A percentile compares a stretch with the other conserved stretches of the same genome.
Conservation (phyloP, 2,888 invertebrate genomes). For the Ichneumoninae sp. region DNA sequence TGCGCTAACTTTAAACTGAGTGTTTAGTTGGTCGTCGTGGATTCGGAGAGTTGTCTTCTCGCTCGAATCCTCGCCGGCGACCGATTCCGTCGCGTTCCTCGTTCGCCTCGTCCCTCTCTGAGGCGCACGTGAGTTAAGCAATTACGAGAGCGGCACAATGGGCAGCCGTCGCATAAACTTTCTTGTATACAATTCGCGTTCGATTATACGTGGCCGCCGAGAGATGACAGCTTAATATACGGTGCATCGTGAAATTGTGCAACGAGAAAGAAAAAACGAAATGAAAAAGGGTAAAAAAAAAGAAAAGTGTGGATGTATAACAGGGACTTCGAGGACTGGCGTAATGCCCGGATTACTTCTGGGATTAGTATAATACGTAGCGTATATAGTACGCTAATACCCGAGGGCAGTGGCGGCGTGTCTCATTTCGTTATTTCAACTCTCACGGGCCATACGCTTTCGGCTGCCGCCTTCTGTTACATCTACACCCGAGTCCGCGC, state of each 20-base stretch:
- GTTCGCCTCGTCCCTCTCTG: not conserved
- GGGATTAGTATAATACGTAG: constrained; percentile 41
- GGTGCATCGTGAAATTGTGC: constrained; percentile 19
- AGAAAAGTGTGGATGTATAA: not conserved
- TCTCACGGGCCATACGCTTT: constrained; percentile 22
- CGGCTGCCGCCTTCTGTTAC: constrained; percentile 1
- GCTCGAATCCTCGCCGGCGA: not conserved
- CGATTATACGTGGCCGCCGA: constrained; percentile 19
- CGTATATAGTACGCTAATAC: constrained; percentile 25
- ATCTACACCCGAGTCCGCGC: not conserved
- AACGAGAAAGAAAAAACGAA: constrained; percentile 3
- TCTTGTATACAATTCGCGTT: constrained; percentile 10
- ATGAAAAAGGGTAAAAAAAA: not conserved
- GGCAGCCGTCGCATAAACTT: not conserved
- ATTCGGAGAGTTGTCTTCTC: not conserved
- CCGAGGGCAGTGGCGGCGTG: constrained; percentile 21
- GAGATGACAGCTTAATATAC: constrained; percentile 8
- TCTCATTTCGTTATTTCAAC: constrained; percentile 46
- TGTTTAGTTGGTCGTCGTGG: not conserved
- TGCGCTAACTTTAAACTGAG: not conserved
- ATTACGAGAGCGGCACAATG: constrained; percentile 14
- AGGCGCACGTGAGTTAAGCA: constrained; percentile 8
- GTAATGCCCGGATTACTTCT: constrained; percentile 54
- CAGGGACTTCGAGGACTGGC: constrained; percentile 13
- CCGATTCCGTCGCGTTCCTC: not conserved